Evolutionary conservation across 2,113 vertebrate genomes (phyloP).

Genomic region (Grantiella picta): DNA sequence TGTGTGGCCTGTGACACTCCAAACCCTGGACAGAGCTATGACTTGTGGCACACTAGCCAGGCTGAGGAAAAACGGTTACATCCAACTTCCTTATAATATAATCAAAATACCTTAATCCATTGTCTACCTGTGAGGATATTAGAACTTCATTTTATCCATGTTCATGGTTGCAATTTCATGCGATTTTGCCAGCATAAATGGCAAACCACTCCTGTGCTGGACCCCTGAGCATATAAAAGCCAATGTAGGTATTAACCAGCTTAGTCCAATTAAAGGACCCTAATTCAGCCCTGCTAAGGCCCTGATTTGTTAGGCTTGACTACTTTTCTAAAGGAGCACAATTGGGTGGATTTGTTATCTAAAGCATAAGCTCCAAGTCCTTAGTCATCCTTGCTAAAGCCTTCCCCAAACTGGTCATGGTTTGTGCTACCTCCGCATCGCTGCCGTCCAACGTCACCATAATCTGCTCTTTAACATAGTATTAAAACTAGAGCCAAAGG

Average conservation of each 20-base stretch:
- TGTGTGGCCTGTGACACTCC: not conserved
- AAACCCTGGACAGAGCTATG: not conserved
- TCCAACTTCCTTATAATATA: not conserved
- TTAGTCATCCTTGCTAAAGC: constrained; percentile 60
- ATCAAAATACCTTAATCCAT: not conserved
- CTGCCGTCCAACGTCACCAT: not conserved
- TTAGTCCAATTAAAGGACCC: constrained; percentile 65
- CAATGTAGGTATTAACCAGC: constrained; percentile 38
- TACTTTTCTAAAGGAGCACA: constrained; percentile 28
- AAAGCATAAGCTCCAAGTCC: constrained; percentile 41
- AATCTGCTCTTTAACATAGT: constrained; percentile 58
- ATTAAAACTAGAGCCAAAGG: constrained; percentile 58
- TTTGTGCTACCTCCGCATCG: not conserved
- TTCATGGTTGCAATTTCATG: not conserved
- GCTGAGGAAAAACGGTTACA: not conserved
- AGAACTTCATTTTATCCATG: not conserved
- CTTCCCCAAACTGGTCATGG: constrained; percentile 5
- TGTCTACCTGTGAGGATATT: not conserved
- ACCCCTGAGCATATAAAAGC: not conserved
- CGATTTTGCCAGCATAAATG: not conserved
- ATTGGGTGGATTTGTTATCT: constrained; percentile 50
- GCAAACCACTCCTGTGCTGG: not conserved
- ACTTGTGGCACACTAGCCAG: too few species aligned
- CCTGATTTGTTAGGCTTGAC: constrained; percentile 45
- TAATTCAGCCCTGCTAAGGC: not conserved